phyloP scores from a whole-genome alignment of 2,888 invertebrate species.

The Netelia melanura region DNA sequence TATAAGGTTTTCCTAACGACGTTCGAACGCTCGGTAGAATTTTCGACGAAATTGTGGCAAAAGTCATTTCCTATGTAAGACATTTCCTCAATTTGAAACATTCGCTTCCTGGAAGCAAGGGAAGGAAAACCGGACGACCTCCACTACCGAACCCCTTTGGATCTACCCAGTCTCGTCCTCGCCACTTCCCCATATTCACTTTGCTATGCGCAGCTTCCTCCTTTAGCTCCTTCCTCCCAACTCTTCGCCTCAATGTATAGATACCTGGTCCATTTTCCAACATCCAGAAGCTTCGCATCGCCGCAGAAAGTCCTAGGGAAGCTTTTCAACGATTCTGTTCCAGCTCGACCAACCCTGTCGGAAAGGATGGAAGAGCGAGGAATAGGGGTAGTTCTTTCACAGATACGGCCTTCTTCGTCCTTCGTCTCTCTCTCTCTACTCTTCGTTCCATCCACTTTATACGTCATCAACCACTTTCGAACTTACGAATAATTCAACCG shows the following conservation, averaged over 20 bases:
- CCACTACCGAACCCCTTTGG: conserved; percentile 44
- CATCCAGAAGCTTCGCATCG: conserved; percentile 28
- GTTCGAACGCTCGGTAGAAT: conserved; percentile 70
- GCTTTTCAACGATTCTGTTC: conserved; percentile 48
- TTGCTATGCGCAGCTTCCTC: conserved; percentile 52
- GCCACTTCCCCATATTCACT: conserved; percentile 45
- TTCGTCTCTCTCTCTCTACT: conserved; percentile 6
- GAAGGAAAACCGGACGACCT: conserved; percentile 40
- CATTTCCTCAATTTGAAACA: conserved; percentile 73
- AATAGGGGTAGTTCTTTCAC: conserved; percentile 34
- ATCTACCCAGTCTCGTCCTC: conserved; percentile 51
- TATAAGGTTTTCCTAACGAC: conserved; percentile 67
- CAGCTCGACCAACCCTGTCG: conserved; percentile 34
- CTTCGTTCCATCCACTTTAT: conserved; percentile 14
- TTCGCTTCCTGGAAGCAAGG: conserved; percentile 65
- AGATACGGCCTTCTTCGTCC: conserved; percentile 21
- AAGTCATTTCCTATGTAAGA: conserved; percentile 71
- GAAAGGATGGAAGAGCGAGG: not conserved
- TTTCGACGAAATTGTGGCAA: conserved; percentile 71
- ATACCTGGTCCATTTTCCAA: conserved; percentile 38
- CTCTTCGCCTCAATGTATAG: conserved; percentile 28
- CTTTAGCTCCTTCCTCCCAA: not conserved
- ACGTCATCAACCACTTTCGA: not conserved
- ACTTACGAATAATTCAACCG: conserved; percentile 22
- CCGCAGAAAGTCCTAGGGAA: conserved; percentile 16